These are phyloP conservation scores for Drosophila borborema DNA, from an alignment of 2,888 invertebrate species.

Conservation along the genomic window DNA sequence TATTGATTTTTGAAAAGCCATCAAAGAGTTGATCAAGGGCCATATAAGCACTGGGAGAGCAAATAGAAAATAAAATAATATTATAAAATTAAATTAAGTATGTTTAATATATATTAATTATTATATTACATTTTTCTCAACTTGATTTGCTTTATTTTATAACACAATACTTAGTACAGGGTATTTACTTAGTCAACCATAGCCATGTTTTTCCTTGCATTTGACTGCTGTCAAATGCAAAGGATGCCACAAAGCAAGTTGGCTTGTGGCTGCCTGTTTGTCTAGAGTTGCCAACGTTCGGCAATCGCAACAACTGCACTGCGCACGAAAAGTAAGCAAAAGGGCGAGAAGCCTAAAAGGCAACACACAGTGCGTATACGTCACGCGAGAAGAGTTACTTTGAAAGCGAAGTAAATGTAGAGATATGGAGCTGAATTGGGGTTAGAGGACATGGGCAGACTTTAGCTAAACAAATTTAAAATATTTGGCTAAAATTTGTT, in stretches of 20 bases:
- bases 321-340: constrained; percentile 43
- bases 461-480: too few relatives aligned
- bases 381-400: constrained; percentile 16
- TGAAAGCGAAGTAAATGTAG: not conserved
- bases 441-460: too few relatives aligned
- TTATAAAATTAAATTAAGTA: not conserved
- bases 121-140: not conserved
- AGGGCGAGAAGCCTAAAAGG: not conserved
- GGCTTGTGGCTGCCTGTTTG: constrained; percentile 35
- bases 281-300: constrained; percentile 18
- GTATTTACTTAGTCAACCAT: constrained; percentile 9
- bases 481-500: too few relatives aligned
- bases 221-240: constrained; percentile 26
- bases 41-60: not conserved
- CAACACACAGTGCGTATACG: constrained; percentile 54
- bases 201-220: not conserved
- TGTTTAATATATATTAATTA: not conserved
- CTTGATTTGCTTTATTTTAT: not conserved
- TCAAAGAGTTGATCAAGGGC: not conserved
- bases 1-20: constrained; percentile 67
- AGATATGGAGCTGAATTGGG: not conserved
- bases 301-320: constrained; percentile 34
- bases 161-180: not conserved
- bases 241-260: constrained; percentile 56
- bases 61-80: not conserved